Percentiles rank a stretch among this genome's conserved stretches.
These are phyloP conservation scores for Ictalurus punctatus DNA, from an alignment of 2,113 vertebrate species.

Conservation along the genomic window DNA sequence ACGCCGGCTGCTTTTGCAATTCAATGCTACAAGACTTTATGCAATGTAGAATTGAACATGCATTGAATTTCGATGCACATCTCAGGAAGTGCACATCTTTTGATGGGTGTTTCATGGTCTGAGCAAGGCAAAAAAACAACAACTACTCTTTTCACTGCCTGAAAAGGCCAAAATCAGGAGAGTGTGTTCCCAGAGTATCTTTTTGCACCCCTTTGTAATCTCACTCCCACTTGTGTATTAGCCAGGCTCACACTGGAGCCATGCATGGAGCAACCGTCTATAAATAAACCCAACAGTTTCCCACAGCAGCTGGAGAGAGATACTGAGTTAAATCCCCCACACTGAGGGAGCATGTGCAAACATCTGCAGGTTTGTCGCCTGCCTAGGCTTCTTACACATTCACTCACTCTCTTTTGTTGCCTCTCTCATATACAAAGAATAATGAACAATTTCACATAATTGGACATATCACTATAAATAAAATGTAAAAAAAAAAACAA, in stretches of 20 bases:
- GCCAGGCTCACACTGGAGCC: constrained; percentile 4
- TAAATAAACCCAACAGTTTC: constrained; percentile 63
- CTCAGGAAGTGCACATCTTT: neutral
- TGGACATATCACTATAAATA: neutral
- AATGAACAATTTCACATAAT: neutral
- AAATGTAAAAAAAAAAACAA: neutral
- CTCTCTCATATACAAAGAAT: neutral
- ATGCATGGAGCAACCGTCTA: constrained; percentile 20
- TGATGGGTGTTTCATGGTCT: neutral
- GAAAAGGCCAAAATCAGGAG: constrained; percentile 16
- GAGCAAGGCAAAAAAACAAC: neutral
- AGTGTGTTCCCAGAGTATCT: neutral
- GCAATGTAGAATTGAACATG: neutral
- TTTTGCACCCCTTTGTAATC: constrained; percentile 3
- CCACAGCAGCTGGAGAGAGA: constrained; percentile 53
- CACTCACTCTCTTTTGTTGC: neutral
- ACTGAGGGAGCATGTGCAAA: constrained; percentile 20
- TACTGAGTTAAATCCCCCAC: constrained; percentile 7
- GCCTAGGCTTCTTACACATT: neutral
- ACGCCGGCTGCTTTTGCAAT: no score
- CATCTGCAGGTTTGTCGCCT: constrained; percentile 3
- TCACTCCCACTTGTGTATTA: constrained; percentile 17
- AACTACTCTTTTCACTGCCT: neutral
- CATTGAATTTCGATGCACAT: neutral
- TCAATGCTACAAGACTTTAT: neutral